A percentile compares a stretch with the other conserved stretches of the same genome.
Evolutionary conservation across 2,113 vertebrate genomes (phyloP).

Genomic region (Zonotrichia leucophrys): DNA sequence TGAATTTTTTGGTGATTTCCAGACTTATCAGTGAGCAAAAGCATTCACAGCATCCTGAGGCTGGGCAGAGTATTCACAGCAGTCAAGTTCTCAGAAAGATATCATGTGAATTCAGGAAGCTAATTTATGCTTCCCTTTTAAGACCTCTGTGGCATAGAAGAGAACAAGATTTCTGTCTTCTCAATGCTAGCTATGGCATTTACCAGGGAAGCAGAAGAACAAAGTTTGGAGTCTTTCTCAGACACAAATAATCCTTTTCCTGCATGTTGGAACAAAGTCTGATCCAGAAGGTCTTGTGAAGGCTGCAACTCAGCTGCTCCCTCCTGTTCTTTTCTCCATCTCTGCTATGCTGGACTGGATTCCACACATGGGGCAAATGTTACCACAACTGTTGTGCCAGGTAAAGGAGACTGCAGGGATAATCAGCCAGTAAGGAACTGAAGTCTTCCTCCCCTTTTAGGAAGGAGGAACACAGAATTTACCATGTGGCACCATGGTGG

Average conservation of each 20-base stretch:
- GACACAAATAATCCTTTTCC: background rate
- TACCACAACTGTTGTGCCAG: background rate
- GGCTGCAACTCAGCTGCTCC: background rate
- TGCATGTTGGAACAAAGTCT: rapidly evolving
- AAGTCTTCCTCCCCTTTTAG: background rate
- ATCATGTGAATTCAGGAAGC: background rate
- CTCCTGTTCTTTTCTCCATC: background rate
- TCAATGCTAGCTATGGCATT: background rate
- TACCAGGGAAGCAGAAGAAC: background rate
- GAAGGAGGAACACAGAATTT: background rate
- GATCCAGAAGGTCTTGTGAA: background rate
- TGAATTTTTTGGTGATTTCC: background rate
- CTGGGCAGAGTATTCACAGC: background rate
- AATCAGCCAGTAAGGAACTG: background rate
- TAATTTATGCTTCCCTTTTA: background rate
- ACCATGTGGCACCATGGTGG: background rate
- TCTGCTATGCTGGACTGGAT: background rate
- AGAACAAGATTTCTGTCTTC: background rate
- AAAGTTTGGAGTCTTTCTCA: background rate
- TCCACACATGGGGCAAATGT: background rate
- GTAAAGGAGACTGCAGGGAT: background rate
- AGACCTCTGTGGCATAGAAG: background rate
- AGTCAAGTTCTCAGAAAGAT: background rate
- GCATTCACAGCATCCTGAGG: background rate
- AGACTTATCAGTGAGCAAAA: background rate